Evolutionary conservation across 2,888 invertebrate genomes (phyloP), one percentile per base, ranked within the genome.

Genomic region (Creontiades dilutus): DNA sequence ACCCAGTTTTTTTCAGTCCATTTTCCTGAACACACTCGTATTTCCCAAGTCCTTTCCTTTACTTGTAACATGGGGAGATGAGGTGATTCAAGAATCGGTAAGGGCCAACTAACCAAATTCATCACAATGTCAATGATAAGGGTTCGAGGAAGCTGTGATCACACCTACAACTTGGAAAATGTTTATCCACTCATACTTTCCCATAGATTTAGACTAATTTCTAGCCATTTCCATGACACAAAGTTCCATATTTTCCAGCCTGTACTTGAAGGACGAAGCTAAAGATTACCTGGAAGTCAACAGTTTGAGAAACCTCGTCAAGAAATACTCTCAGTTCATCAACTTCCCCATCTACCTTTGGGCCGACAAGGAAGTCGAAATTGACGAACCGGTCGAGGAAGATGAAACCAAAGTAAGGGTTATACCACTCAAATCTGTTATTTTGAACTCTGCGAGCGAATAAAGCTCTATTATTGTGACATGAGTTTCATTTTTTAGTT

Each of bases 251-350:
- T 93, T 93, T 92, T 94, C 93, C 93, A 97, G 97, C 92, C 94
- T 99, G 92, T 96, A 98, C 93, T 94, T 99, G 93, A 99, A 99
- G 94, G 98, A 99, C 92, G 99, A 99, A 94, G 99, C 99, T 37
- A 95, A 96, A 92, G 99, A 99, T 94, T 99, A 97, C 95, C 94
- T 99, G 93, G 99, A 99, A 94, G 95, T 97, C 91, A 97, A 97
- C 93, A 98, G 98, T 0, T 95, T 99, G 92, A 96, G 96, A 92
- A 96, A 96, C 92, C 95, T 99, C 90, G 97, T 99, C 91, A 97
- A 97, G 94, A 99, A 99, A 94, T 99, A 99, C 94, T 99, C 99
- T 7, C 99, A 99, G 94, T 99, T 99, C 94, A 99, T 99, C 93
- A 99, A 99, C 94, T 99, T 99, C 95, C 98, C 98, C 91, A 99